Evolutionary conservation across 1,140 invertebrate genomes (phyloP).

Genomic region (Zaprionus inermis): DNA sequence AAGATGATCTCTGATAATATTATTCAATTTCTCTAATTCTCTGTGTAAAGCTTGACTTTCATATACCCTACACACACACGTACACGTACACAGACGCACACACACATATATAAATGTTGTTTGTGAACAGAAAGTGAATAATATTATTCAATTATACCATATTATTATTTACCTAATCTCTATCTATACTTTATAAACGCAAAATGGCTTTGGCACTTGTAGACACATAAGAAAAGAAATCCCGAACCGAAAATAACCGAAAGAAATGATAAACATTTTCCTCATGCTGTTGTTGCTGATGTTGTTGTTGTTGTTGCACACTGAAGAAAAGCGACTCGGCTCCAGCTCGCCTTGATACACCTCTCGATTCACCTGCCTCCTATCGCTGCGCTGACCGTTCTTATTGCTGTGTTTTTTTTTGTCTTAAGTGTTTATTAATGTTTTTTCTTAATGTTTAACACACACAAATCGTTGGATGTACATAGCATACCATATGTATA

Average conservation of each 20-base stretch:
- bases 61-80: not conserved
- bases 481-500: not conserved
- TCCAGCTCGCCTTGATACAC: not conserved
- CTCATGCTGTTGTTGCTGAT: not conserved
- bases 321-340: not conserved
- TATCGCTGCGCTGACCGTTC: slow-evolving; percentile 3
- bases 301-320: slow-evolving; percentile 3
- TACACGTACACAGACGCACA: not conserved
- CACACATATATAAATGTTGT: slow-evolving; percentile 8
- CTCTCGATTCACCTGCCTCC: not conserved
- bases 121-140: not conserved
- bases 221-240: not conserved
- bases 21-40: not conserved
- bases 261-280: not conserved
- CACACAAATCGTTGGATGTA: slow-evolving; percentile 2
- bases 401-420: not conserved
- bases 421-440: slow-evolving; percentile 4
- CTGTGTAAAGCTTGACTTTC: not conserved
- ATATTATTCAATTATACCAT: not conserved
- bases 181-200: not conserved
- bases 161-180: not conserved
- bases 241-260: not conserved
- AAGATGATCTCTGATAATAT: not conserved
- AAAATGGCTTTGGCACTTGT: slow-evolving; percentile 9
- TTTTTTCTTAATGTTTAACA: not conserved